Base-by-base conservation (phyloP, 2,888 invertebrate species). In the Zhuqinia jingwanae region DNA sequence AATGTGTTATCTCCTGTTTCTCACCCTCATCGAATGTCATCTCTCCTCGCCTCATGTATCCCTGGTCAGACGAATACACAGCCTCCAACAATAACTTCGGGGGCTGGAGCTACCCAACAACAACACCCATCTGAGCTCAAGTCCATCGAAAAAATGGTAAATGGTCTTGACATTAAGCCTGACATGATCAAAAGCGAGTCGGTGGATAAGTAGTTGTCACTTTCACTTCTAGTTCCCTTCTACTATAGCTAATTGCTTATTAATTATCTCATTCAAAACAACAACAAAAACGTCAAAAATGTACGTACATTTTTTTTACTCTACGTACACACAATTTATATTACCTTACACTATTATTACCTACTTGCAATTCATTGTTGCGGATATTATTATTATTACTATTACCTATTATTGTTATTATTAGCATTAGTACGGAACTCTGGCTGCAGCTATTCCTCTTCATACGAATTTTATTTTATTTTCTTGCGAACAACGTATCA, bases 131-230 rank as follows among this genome's bases (percentile, higher is more conserved):
- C 95, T 88, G 98, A 98, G 93, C 95, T 98, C 91, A 98, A 98
- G 93, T 97, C 96, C 93, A 98, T 98, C 93, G 98, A 98, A 93
- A 97, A 98, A 92, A 98, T 98, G 98, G 97, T 98, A 91, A 98
- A 98, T 93, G 98, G 98, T 17, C 94, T 98, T 89, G 98, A 98
- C 92, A 96, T 97, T 90, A 96, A 96, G 92, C 92, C 91, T 79
- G 91, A 91, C 53, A 88, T 89, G 81, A 84, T 89, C 73, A 91
- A 90, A 87, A 89, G 87, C 87, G 91, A 91, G 77, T 85, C 77
- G 77, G 86, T 88, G 75, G 91, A 91, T 70, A 91, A 91, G 90
- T 90, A 89, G 90, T 88, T 85, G 77, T 85, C 81, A 83, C 82
- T 87, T 82, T 87, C 82, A 5, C 58, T 80, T 36, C 27, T 87